Conservation (phyloP, 92 coral and sea anemone species). For the Scolanthus callimorphus region DNA sequence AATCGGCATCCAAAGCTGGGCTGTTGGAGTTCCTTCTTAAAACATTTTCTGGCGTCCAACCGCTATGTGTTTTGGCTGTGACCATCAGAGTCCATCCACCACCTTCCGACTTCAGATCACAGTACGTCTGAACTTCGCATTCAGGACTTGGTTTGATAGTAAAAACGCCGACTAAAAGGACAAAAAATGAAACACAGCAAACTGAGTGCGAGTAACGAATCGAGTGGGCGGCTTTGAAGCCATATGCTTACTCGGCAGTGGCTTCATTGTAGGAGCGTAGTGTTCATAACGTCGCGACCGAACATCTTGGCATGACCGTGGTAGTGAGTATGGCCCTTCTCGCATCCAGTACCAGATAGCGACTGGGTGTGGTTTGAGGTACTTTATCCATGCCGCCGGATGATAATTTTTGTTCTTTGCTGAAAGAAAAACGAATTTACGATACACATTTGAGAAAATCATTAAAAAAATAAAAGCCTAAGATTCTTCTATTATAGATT, state of each 20-base stretch:
- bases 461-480: too few species aligned
- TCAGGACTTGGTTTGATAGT: conserved; percentile 39
- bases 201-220: too few species aligned
- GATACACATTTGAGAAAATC: too few species aligned
- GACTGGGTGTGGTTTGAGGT: conserved; percentile 5
- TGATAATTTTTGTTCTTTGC: too few species aligned
- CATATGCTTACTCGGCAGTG: too few species aligned
- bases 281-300: conserved; percentile 34
- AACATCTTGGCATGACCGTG: conserved; percentile 34
- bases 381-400: conserved; percentile 23
- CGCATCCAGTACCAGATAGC: conserved; percentile 33
- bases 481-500: too few species aligned
- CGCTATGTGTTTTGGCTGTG: conserved; percentile 28
- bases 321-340: conserved; percentile 9
- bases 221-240: too few species aligned
- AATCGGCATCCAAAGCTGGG: conserved; percentile 27
- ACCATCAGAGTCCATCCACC: conserved; percentile 44
- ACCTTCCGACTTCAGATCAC: conserved; percentile 38
- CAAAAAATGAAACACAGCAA: too few species aligned
- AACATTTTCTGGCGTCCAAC: conserved; percentile 26
- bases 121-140: conserved; percentile 32
- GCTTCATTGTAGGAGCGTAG: too few species aligned
- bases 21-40: conserved; percentile 24
- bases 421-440: too few species aligned
- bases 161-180: too few species aligned